These are phyloP conservation scores for Dromococcyx pavoninus DNA, from an alignment of 2,797 vertebrate species.

Conservation along the genomic window DNA sequence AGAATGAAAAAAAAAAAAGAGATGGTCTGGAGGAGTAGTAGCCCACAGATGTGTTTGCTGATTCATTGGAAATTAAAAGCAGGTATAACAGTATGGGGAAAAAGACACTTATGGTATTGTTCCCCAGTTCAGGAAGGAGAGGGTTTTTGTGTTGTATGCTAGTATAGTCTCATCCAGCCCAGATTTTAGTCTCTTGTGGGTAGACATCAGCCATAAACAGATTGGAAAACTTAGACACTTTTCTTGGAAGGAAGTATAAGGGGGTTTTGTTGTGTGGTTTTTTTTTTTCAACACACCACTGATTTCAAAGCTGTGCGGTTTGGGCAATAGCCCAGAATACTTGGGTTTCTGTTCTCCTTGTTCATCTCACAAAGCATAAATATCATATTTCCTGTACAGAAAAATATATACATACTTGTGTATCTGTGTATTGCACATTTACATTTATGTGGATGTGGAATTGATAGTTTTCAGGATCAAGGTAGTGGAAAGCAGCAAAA, in stretches of 20 bases:
- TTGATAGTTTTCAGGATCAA: background rate
- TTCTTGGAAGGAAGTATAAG: constrained; percentile 41
- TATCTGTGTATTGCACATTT: background rate
- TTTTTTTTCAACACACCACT: background rate
- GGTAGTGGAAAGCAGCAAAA: background rate
- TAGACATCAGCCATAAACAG: constrained; percentile 61
- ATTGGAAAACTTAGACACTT: constrained; percentile 55
- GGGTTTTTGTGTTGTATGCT: constrained; percentile 19
- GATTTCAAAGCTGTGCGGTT: constrained; percentile 70
- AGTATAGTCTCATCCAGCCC: constrained; percentile 17
- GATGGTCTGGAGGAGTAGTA: background rate
- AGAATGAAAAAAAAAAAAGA: background rate
- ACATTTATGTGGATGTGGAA: background rate
- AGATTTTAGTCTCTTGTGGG: constrained; percentile 59
- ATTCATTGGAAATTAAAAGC: constrained; percentile 59
- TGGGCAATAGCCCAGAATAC: constrained; percentile 57
- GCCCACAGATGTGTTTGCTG: constrained; percentile 6
- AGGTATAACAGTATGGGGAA: constrained; percentile 11
- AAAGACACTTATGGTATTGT: constrained; percentile 28
- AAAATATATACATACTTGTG: background rate
- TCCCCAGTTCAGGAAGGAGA: background rate
- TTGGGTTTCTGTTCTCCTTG: constrained; percentile 47
- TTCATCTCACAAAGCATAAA: constrained; percentile 34
- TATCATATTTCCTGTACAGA: constrained; percentile 14
- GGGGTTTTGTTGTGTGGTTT: background rate